phyloP scores from a whole-genome alignment of 1,140 invertebrate genomes.

The Schlechtendalia chinensis region DNA sequence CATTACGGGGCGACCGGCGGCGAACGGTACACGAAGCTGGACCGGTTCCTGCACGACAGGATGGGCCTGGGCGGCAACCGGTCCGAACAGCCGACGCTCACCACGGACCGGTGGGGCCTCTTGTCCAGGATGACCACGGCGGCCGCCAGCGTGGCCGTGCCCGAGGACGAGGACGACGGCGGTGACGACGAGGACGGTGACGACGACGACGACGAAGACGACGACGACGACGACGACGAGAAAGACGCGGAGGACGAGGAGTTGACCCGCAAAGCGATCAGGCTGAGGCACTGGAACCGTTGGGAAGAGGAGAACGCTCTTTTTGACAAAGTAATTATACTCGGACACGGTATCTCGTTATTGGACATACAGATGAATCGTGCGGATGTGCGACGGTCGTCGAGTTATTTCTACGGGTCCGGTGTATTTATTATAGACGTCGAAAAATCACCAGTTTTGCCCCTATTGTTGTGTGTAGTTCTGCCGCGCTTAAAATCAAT shows the following conservation, averaged over 20 bases:
- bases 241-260: background rate
- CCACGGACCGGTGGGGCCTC: background rate
- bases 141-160: background rate
- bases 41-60: slow-evolving; percentile 34
- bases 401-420: too few species aligned
- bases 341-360: too few species aligned
- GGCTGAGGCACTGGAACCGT: slow-evolving; percentile 25
- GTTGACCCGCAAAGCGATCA: background rate
- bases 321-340: slow-evolving; percentile 10
- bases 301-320: background rate
- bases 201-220: background rate
- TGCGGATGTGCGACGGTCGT: too few species aligned
- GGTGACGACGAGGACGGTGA: slow-evolving; percentile 7
- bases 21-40: slow-evolving; percentile 9
- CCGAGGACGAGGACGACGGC: slow-evolving; percentile 1
- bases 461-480: too few species aligned
- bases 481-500: too few species aligned
- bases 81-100: background rate
- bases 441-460: too few species aligned
- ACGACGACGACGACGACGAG: background rate
- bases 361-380: too few species aligned
- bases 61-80: slow-evolving; percentile 15
- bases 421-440: too few species aligned
- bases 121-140: slow-evolving; percentile 8
- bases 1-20: background rate